A percentile compares a stretch with the other conserved stretches of the same genome.
Evolutionary conservation across 1,140 invertebrate genomes (phyloP).

Genomic region (Brachionus asplanchnoidis): DNA sequence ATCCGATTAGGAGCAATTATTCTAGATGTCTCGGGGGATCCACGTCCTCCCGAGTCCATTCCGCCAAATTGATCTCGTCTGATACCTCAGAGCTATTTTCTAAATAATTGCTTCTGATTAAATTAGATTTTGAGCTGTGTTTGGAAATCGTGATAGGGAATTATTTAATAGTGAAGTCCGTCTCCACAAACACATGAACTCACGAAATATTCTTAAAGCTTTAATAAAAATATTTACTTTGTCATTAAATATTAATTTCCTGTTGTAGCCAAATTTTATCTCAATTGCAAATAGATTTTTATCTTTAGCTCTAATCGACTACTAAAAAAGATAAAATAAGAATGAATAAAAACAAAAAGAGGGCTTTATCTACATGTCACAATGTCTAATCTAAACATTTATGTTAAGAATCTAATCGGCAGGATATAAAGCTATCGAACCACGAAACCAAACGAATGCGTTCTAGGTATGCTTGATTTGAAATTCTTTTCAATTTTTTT

Average conservation of each 20-base stretch:
- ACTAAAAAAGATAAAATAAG: neutral
- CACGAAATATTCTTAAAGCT: neutral
- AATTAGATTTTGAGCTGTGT: neutral
- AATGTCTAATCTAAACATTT: neutral
- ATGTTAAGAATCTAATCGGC: neutral
- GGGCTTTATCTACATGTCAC: neutral
- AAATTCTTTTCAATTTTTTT: neutral
- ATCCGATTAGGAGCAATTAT: neutral
- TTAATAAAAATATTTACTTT: slow-evolving; percentile 3
- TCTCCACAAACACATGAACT: neutral
- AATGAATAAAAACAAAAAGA: neutral
- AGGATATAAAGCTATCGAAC: neutral
- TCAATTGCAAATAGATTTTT: neutral
- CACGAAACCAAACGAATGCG: neutral
- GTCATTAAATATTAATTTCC: slow-evolving; percentile 30
- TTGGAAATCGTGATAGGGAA: slow-evolving; percentile 17
- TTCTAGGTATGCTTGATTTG: neutral
- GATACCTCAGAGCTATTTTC: neutral
- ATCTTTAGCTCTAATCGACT: neutral
- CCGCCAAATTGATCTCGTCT: neutral
- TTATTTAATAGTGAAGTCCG: neutral
- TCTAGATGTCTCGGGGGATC: neutral
- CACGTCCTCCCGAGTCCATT: neutral
- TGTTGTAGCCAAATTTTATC: neutral
- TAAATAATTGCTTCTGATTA: neutral